Base-by-base conservation (phyloP, 2,888 invertebrate species). In the Prionchulus punctatus region DNA sequence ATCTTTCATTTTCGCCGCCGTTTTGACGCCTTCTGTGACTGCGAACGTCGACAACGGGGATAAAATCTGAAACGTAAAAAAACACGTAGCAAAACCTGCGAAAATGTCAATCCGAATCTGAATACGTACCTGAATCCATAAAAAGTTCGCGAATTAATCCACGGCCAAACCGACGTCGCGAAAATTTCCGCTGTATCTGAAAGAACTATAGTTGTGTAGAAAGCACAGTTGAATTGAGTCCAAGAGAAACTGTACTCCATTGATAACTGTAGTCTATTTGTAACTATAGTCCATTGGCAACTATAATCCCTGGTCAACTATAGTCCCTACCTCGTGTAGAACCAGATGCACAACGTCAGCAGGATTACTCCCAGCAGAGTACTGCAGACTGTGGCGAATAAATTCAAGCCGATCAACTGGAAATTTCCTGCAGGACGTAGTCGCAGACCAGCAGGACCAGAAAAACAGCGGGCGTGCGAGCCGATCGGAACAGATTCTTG, bases 61-160 rank as follows among this genome's bases (percentile, higher is more conserved):
- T 3, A 56, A 12, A 2, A 56, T 26, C 56, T 56, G 51, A 2
- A 56, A 53, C 2, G n/a, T n/a, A n/a, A n/a, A n/a, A n/a, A n/a
- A n/a, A n/a, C n/a, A n/a, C n/a, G n/a, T n/a, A n/a, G n/a, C n/a
- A n/a, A n/a, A n/a, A n/a, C n/a, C n/a, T n/a, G n/a, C n/a, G n/a
- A n/a, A n/a, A n/a, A n/a, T n/a, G n/a, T n/a, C n/a, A n/a, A n/a
- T n/a, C n/a, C n/a, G n/a, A n/a, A n/a, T n/a, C n/a, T n/a, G n/a
- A n/a, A n/a, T n/a, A n/a, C n/a, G n/a, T n/a, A n/a, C n/a, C n/a
- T 74, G 85, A 69, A 89, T 88, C 92, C 94, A 96, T 62, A 91
- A 77, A 61, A 81, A 75, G 65, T 82, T 83, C 1, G 94, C 91
- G 60, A 84, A 74, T 60, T 86, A 83, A 71, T 96, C 96, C 68